Base-by-base conservation (phyloP, 2,113 vertebrate genomes). In the Coturnix japonica region DNA sequence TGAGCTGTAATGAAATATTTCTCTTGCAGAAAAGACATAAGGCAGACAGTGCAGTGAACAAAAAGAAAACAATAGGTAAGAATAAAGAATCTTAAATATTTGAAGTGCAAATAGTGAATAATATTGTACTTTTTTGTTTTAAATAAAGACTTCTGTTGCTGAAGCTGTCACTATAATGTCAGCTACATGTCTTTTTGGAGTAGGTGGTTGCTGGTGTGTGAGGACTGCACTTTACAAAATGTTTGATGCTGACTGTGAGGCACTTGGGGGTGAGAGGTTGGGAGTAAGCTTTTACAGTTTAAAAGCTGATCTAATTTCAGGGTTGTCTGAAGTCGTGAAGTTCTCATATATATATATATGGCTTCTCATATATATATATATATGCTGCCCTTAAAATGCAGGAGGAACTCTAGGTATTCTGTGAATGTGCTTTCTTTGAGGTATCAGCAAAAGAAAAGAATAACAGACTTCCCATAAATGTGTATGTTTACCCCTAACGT, bases 1-100 rank as follows among this genome's bases (percentile, higher is more conserved):
- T 78, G 60, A 84, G 11, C n/a, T 59, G 7, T 85, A 82, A 91
- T 87, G 31, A 88, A 93, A 92, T 63, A n/a, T 79, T 95, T 81
- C 80, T 97, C 80, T 95, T 90, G 71, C 97, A 99, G 99, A 99
- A 99, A 97, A 98, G 99, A 88, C 99, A 99, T 96, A 99, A 99
- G 95, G 99, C 99, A 92, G 99, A 99, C 97, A 99, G 98, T 97
- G 98, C 98, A 4, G 98, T 99, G 81, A 99, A 99, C 96, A 99
- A 98, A 95, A 99, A 99, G 98, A 99, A 98, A 98, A 98, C 99
- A 63, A 97, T 98, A 98, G 99, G 99, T 99, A 98, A 97, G 94
- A 37, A 11, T 80, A 37, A 79, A 19, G 3, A 47, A 3, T 69
- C 7, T 49, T 39, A 30, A 65, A 5, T 78, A 44, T 22, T 81